phyloP scores from a whole-genome alignment of 2,888 invertebrate species.

The Xestia ashworthii region DNA sequence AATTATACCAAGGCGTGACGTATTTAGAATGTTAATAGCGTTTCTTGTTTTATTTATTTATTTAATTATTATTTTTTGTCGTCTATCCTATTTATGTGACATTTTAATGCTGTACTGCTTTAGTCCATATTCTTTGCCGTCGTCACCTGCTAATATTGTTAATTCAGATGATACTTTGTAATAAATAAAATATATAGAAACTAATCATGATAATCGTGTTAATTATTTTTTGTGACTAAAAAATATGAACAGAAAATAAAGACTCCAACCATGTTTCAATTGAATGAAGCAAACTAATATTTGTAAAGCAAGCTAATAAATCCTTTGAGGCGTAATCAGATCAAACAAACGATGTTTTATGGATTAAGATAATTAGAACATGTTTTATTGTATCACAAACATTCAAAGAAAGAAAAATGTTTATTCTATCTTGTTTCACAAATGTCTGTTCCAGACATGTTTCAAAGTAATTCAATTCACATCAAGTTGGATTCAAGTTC shows the following conservation, averaged over 20 bases:
- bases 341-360: not conserved
- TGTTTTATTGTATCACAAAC: not conserved
- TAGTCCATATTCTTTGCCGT: not conserved
- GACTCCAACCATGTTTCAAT: not conserved
- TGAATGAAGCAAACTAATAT: not conserved
- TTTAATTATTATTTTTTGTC: no score
- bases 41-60: no score
- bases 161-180: not conserved
- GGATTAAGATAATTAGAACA: not conserved
- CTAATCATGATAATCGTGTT: no score
- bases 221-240: not conserved
- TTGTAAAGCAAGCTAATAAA: no score
- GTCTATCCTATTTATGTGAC: no score
- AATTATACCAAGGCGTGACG: no score
- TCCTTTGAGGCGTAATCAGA: not conserved
- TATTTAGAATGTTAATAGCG: no score
- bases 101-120: not conserved
- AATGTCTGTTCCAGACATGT: slow-evolving; percentile 25
- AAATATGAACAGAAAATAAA: not conserved
- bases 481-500: slow-evolving; percentile 20
- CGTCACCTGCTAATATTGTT: not conserved
- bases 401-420: not conserved
- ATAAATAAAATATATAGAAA: not conserved
- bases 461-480: slow-evolving; percentile 14
- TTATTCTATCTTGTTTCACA: slow-evolving; percentile 4